Evolutionary conservation across 2,113 vertebrate genomes (phyloP), one percentile per base, ranked within the genome.

Genomic region (Propithecus coquereli): DNA sequence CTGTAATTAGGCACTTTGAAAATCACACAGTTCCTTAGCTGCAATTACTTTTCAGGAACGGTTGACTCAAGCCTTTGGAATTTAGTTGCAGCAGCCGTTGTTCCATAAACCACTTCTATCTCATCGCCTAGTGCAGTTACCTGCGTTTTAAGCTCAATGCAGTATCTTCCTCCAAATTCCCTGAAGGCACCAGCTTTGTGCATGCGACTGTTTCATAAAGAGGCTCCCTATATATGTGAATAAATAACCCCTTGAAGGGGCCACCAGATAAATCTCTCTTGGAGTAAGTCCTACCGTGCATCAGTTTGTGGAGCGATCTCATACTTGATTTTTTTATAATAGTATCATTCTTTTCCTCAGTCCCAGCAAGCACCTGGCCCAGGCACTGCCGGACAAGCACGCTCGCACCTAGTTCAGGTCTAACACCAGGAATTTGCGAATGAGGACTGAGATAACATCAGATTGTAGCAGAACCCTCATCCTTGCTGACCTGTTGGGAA

Each of bases 61-160:
- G 8, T 3, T 13, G 1, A 14, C 25, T 17, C 10, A 3, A 57
- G 81, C 2, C 34, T 70, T 22, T 6, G 50, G n/a, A 61, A 2
- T 4, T 37, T 3, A 13, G n/a, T 34, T 23, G 3, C 1, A 0
- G 0, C 0, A 10, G 0, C 11, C 30, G 11, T 11, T 4, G 0
- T 6, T 3, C 61, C 5, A 27, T 13, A 1, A 18, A 13, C 7
- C 4, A 20, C 30, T 23, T 23, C 32, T 0, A 12, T 10, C 8
- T 61, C 34, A n/a, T 0, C 3, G 0, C 54, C 0, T 40, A 14
- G 27, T 14, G 1, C 34, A 12, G 14, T 30, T 2, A 6, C 11
- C 63, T 13, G 3, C 2, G 3, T 10, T 17, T 2, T 1, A n/a
- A 30, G 8, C 52, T 45, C 57, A 14, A 0, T 5, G 0, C 5